Base-by-base conservation (phyloP, 2,888 invertebrate genomes). In the Plagodis dolabraria region DNA sequence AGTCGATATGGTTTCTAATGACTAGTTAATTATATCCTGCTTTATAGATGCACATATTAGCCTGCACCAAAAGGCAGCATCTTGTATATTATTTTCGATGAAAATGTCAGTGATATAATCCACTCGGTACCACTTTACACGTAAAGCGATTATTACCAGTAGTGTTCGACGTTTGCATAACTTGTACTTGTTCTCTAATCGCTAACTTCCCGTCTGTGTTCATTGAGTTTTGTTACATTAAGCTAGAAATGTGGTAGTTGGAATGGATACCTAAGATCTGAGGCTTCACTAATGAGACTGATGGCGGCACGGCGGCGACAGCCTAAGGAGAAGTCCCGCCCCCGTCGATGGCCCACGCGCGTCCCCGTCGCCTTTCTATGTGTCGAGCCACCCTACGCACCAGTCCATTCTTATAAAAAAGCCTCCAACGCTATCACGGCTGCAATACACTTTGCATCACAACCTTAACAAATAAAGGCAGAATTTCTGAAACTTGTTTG, bases 271-370 rank as follows among this genome's bases (percentile, higher is more conserved):
- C 49, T 46, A 46, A 33, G 51, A 51, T 51, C 55, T 33, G 60
- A 44, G 59, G 45, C 43, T 10, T 48, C 33, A 33, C 42, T 60
- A 57, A 56, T 49, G 60, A 56, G 56, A 57, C 49, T 46, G 52
- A 47, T 5, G 12, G 12, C 12, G 43, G 43, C 43, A 7, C 60
- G 44, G 47, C 55, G 50, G 4, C 22, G 22, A 4, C 22, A 22
- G 22, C 22, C 22, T 11, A 40, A 50, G 56, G 52, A 49, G 56
- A 48, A 49, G 53, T 42, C 68, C 57, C 73, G 80, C 79, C 79
- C 81, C 74, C 76, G 79, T 69, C 54, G 63, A 53, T 55, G 69
- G 69, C 77, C 83, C 79, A 80, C 80, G 75, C 69, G 64, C 69
- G 72, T 71, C 73, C 43, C 69, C 75, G 71, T 72, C 59, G 69